A percentile compares a stretch with the other conserved stretches of the same genome.
These are phyloP conservation scores for Zaprionus vittiger DNA, from an alignment of 1,140 invertebrate species.

Conservation along the genomic window DNA sequence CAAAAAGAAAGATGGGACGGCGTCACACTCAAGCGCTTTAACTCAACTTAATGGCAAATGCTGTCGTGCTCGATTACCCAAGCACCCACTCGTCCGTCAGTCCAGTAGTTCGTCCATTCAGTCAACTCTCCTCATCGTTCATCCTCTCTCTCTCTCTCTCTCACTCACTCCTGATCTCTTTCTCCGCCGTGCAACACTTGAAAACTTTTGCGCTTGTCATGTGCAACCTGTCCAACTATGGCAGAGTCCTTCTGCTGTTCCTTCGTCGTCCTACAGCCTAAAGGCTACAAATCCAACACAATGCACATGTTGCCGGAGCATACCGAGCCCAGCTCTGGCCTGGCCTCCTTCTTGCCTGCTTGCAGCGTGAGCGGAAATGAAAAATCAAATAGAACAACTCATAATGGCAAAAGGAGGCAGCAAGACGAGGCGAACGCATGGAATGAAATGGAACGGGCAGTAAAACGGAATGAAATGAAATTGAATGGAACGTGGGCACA, in stretches of 20 bases:
- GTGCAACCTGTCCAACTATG: slow-evolving; percentile 79
- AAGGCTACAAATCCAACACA: slow-evolving; percentile 75
- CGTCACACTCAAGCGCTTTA: slow-evolving; percentile 58
- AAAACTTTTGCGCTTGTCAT: slow-evolving; percentile 77
- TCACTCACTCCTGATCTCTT: neutral
- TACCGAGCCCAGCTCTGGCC: neutral
- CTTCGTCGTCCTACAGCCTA: slow-evolving; percentile 62
- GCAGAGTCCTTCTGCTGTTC: slow-evolving; percentile 48
- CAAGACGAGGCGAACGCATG: neutral
- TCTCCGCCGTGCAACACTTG: slow-evolving; percentile 54
- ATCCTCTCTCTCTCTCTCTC: neutral
- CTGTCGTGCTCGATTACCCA: slow-evolving; percentile 78
- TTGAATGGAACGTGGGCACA: slow-evolving; percentile 14
- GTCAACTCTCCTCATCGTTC: neutral
- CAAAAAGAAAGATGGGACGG: slow-evolving; percentile 32
- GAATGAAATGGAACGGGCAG: neutral
- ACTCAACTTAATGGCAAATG: slow-evolving; percentile 79
- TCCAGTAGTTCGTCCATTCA: neutral
- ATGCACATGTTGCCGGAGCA: slow-evolving; percentile 66
- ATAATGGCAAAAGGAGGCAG: slow-evolving; percentile 59
- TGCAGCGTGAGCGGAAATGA: slow-evolving; percentile 65
- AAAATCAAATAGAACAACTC: slow-evolving; percentile 79
- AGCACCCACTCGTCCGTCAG: slow-evolving; percentile 20
- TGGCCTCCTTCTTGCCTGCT: neutral
- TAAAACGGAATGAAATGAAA: neutral